Evolutionary conservation across 1,140 invertebrate genomes (phyloP), one percentile per base, ranked within the genome.

Genomic region (Acromyrmex charruanus): DNA sequence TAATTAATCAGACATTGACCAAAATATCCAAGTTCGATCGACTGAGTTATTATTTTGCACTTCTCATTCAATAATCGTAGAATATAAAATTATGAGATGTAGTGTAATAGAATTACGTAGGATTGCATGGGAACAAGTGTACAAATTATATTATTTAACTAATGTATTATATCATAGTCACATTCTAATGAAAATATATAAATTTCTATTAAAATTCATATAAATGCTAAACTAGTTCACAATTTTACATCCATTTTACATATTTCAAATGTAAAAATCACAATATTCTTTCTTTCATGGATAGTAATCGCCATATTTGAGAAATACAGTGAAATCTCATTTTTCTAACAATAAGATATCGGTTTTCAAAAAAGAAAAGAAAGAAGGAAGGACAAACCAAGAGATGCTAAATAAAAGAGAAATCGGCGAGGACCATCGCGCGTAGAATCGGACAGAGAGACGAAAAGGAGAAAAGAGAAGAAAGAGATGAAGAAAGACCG

Each of bases 401-500:
- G 82, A 63, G 49, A 84, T 16, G 55, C 35, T 89, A 77, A 77
- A 89, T 77, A 86, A 89, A 88, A 44, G 87, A 86, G 81, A 86
- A 79, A 79, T 61, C 53, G 53, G 74, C 21, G 14, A 51, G 14
- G 58, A 69, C 44, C 53, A 16, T 25, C 81, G 53, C 3, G 14
- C 21, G 28, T 31, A 58, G 80, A 75, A 81, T 69, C 25, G 21
- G 6, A 53, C 4, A 58, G 55, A 69, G 61, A 69, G 77, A 49
- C 12, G 16, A 71, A 31, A 55, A 39, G 10, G 3, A 79, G 53
- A 14, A 21, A 65, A 79, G 25, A 7, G 3, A 25, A 31, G 31
- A 85, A 49, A 66, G n/a, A 89, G 21, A 35, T 7, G 59, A 63
- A 71, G 25, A 51, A 10, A 51, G 28, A 51, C 31, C 55, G 71